Percentiles rank a stretch among this genome's conserved stretches.
These are phyloP conservation scores for Corvus moneduloides DNA, from an alignment of 2,113 vertebrate species.

Conservation along the genomic window DNA sequence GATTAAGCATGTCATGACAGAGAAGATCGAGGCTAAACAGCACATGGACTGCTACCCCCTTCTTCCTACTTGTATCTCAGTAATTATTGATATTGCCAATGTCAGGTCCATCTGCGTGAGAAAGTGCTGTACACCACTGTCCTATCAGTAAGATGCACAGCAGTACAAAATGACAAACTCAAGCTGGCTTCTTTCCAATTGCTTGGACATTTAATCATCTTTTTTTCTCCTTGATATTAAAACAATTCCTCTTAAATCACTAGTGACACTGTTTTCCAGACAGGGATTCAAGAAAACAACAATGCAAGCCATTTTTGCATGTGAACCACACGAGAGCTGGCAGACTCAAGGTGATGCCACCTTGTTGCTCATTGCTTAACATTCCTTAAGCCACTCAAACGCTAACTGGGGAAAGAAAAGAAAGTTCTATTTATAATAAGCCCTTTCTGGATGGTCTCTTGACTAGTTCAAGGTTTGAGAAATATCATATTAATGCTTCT, in stretches of 20 bases:
- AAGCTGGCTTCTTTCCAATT: not conserved
- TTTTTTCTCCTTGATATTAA: not conserved
- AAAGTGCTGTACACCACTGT: not conserved
- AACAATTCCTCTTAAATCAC: not conserved
- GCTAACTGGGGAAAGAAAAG: not conserved
- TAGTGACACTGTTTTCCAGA: not conserved
- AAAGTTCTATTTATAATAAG: not conserved
- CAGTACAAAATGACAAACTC: not conserved
- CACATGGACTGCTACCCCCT: not conserved
- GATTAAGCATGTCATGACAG: not conserved
- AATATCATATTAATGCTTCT: not conserved
- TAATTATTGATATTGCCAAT: not conserved
- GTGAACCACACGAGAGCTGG: fast-evolving
- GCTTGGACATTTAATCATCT: not conserved
- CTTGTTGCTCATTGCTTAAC: not conserved
- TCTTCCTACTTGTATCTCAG: not conserved
- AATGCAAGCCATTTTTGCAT: not conserved
- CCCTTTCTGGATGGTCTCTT: not conserved
- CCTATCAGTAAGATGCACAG: not conserved
- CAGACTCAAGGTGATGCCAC: not conserved
- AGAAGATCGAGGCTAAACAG: not conserved
- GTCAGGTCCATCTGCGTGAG: not conserved
- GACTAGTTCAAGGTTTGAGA: not conserved
- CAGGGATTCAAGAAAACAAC: not conserved
- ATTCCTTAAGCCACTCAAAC: not conserved